Percentiles rank a stretch among this genome's conserved stretches.
Evolutionary conservation across 30 jellyfish, hydroid and myxozoan species (phyloP).

Genomic region (Aurelia coerulea): DNA sequence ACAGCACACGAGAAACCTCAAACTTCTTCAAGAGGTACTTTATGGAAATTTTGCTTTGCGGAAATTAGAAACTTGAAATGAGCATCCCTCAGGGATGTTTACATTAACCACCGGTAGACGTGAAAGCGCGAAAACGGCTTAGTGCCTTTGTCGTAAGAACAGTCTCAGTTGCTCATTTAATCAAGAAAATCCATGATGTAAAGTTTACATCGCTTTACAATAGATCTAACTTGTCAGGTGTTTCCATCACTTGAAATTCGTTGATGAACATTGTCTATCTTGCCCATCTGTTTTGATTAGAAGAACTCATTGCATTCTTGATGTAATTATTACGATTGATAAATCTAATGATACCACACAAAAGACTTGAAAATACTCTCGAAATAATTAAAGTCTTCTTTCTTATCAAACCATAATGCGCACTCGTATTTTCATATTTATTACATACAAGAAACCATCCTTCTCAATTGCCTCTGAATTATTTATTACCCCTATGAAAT

Average conservation of each 20-base stretch:
- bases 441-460: too few species aligned
- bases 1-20: too few species aligned
- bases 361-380: slow-evolving; percentile 12
- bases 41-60: too few species aligned
- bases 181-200: too few species aligned
- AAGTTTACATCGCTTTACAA: too few species aligned
- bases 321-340: slow-evolving; percentile 14
- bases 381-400: slow-evolving; percentile 9
- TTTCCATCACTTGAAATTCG: background rate
- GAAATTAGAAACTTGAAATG: too few species aligned
- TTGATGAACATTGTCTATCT: slow-evolving; percentile 39
- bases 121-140: too few species aligned
- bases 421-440: background rate
- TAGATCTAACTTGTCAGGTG: slow-evolving; percentile 31
- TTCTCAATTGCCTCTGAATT: background rate
- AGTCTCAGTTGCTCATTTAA: too few species aligned
- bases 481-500: background rate
- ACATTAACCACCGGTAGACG: too few species aligned
- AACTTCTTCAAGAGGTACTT: too few species aligned
- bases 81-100: too few species aligned
- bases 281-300: slow-evolving; percentile 2
- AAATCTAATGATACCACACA: slow-evolving; percentile 43
- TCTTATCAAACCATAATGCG: slow-evolving; percentile 14
- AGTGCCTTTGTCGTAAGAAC: too few species aligned
- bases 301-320: slow-evolving; percentile 37